Evolutionary conservation across 2,888 invertebrate species (phyloP).

Genomic region (Linnaemya vulpina): DNA sequence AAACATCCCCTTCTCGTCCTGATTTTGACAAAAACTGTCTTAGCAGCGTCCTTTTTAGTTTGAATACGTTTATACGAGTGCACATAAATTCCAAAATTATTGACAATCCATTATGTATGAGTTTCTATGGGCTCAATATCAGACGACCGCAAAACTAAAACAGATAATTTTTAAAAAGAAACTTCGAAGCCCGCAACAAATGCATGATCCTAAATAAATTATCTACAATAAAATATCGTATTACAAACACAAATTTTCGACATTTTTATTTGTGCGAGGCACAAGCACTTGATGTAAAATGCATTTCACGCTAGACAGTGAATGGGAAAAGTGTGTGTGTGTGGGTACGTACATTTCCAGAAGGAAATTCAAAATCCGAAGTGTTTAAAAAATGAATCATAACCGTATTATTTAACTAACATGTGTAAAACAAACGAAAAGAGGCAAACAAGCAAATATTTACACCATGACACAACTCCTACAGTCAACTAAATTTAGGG

Average conservation of each 20-base stretch:
- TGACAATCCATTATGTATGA: constrained; percentile 30
- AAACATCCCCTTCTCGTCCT: neutral
- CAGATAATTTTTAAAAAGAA: constrained; percentile 1
- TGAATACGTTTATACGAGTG: neutral
- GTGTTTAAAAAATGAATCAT: constrained; percentile 32
- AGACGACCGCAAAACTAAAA: constrained; percentile 46
- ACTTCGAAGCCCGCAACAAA: constrained; percentile 44
- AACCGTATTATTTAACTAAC: constrained; percentile 41
- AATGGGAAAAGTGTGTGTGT: neutral
- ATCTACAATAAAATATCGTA: constrained; percentile 60
- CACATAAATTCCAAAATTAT: constrained; percentile 5
- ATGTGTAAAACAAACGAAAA: constrained; percentile 21
- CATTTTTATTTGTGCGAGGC: neutral
- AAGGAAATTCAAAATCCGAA: constrained; percentile 34
- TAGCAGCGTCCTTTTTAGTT: neutral
- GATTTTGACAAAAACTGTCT: too few relatives aligned
- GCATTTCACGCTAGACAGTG: constrained; percentile 35
- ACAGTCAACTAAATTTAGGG: neutral
- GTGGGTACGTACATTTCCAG: neutral
- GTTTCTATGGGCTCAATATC: constrained; percentile 29
- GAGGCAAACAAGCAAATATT: too few relatives aligned
- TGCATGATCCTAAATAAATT: constrained; percentile 62
- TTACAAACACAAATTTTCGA: constrained; percentile 55
- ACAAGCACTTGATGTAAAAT: constrained; percentile 42
- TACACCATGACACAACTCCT: neutral